These are phyloP conservation scores for Nasua narica DNA, from an alignment of 2,797 vertebrate species.

Conservation along the genomic window DNA sequence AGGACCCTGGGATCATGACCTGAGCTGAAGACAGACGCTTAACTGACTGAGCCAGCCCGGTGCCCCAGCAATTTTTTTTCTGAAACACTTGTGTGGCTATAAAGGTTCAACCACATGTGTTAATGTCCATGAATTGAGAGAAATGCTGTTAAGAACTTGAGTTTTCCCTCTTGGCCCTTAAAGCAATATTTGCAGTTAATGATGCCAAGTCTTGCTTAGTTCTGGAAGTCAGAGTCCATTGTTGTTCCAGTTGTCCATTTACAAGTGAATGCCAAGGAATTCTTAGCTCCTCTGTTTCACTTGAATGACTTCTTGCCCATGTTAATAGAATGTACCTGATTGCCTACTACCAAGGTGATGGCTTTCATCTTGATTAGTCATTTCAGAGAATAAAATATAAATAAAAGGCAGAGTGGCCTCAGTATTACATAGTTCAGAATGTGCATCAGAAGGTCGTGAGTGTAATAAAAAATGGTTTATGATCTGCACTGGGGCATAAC, in stretches of 20 bases:
- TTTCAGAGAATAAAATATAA: conserved; percentile 53
- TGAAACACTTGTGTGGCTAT: neutral
- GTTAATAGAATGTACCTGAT: conserved; percentile 24
- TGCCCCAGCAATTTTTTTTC: neutral
- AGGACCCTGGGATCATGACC: neutral
- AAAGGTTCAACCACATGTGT: neutral
- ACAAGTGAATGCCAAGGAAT: neutral
- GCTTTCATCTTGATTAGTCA: conserved; percentile 46
- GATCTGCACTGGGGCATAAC: neutral
- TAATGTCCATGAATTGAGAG: conserved; percentile 1
- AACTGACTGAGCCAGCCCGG: neutral
- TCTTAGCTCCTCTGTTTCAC: neutral
- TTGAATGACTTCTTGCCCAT: conserved; percentile 10
- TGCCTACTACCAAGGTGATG: conserved; percentile 9
- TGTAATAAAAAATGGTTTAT: conserved; percentile 40
- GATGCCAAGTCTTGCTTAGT: neutral
- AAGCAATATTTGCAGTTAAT: neutral
- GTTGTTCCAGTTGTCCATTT: neutral
- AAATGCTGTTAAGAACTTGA: neutral
- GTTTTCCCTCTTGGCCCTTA: neutral
- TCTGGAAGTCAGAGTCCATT: conserved; percentile 30
- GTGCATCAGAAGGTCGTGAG: neutral
- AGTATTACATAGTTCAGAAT: conserved; percentile 45
- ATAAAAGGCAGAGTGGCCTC: conserved; percentile 33
- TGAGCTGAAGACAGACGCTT: neutral